phyloP scores from a whole-genome alignment of 2,113 vertebrate species.

The Probosciger aterrimus region DNA sequence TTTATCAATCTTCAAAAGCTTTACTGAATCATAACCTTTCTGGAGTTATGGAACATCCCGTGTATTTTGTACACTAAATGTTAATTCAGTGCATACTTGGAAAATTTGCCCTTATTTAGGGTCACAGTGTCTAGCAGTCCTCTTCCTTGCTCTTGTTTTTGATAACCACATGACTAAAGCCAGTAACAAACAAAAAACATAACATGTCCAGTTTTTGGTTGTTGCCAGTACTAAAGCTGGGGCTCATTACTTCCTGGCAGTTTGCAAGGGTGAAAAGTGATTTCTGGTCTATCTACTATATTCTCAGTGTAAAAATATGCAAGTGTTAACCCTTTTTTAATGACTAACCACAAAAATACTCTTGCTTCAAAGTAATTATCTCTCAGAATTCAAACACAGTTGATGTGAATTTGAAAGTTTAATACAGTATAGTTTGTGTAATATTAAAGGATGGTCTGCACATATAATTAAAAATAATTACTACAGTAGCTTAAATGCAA shows the following conservation, averaged over 20 bases:
- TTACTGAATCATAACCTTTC: neutral
- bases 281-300: neutral
- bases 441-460: neutral
- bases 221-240: conserved; percentile 28
- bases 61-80: neutral
- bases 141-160: neutral
- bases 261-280: neutral
- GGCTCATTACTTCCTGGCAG: neutral
- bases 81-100: neutral
- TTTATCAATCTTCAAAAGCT: neutral
- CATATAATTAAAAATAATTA: neutral
- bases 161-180: conserved; percentile 27
- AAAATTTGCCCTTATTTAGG: neutral
- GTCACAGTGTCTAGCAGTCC: neutral
- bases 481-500: neutral
- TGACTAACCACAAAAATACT: neutral
- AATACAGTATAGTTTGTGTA: neutral
- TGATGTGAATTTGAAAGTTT: neutral
- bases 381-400: conserved; percentile 2
- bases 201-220: conserved; percentile 1
- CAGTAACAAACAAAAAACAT: neutral
- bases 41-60: neutral
- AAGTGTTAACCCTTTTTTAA: neutral
- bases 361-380: neutral
- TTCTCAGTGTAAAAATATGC: neutral